Base-by-base conservation (phyloP, 2,888 invertebrate genomes). In the Cryptus armator region DNA sequence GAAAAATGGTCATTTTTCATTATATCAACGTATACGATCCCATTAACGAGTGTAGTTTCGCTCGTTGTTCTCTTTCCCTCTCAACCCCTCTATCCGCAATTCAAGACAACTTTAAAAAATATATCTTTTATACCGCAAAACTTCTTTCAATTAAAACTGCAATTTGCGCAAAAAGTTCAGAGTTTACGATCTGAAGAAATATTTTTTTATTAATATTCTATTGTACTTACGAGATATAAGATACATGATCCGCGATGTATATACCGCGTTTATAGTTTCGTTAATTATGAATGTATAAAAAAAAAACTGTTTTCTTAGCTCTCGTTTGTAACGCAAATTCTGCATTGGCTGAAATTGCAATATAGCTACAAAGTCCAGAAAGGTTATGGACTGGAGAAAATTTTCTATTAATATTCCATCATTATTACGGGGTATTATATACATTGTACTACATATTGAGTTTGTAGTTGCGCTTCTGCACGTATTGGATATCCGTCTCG, bases 361-460 rank as follows among this genome's bases (percentile, higher is more conserved):
- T 70, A 53, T n/a, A 53, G 44, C 32, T 29, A 2, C 10, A 7
- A 51, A 51, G 14, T 46, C 64, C 19, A 64, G 62, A 37, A 37
- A 59, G 62, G 48, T 51, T 81, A 59, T 76, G 76, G 56, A 84
- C 68, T 72, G 84, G 51, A 80, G 70, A 76, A 84, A 76, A 84
- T 84, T 59, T 71, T 59, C 71, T 19, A 80, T 84, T 67, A 84
- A 84, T 80, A 80, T 80, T 76, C 79, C 48, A 84, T 76, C 14
- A 32, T 75, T 53, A 75, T 76, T 62, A 14, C 32, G 37, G 24
- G 46, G 46, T 59, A 80, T 70, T 80, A 84, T 68, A 46, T 53
- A 76, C 53, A 76, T 67, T 77, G 72, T 66, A 66, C 29, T 44
- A 24, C 43, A 51, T 51, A 56, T 43, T 43, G 51, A 19, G 7